Evolutionary conservation across 2,113 vertebrate species (phyloP).

Genomic region (Aegotheles bennettii): DNA sequence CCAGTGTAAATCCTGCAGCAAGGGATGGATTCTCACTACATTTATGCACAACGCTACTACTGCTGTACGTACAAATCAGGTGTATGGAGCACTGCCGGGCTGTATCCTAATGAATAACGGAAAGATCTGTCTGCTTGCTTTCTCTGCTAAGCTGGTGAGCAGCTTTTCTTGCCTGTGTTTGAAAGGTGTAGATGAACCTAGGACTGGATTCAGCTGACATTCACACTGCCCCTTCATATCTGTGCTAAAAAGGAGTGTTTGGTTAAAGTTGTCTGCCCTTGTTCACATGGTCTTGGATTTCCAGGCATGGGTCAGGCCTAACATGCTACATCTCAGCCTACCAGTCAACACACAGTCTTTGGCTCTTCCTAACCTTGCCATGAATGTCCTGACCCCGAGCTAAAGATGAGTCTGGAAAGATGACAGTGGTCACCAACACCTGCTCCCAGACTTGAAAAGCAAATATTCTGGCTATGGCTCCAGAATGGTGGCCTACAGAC

Average conservation of each 20-base stretch:
- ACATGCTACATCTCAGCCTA: neutral
- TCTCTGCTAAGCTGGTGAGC: neutral
- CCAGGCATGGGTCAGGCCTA: neutral
- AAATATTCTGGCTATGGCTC: neutral
- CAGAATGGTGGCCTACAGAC: neutral
- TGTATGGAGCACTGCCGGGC: neutral
- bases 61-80: neutral
- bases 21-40: neutral
- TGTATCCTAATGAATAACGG: neutral
- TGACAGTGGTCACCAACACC: neutral
- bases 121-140: neutral
- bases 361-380: neutral
- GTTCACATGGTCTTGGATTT: neutral
- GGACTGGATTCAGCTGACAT: accelerated
- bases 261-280: neutral
- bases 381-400: neutral
- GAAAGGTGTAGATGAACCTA: neutral
- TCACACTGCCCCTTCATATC: neutral
- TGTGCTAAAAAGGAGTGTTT: neutral
- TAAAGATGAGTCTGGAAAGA: neutral
- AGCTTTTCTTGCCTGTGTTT: neutral
- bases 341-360: neutral
- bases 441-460: neutral
- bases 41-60: neutral
- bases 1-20: neutral